Conservation (phyloP, 1,140 invertebrate genomes). For the Drosophila kepulauana region DNA sequence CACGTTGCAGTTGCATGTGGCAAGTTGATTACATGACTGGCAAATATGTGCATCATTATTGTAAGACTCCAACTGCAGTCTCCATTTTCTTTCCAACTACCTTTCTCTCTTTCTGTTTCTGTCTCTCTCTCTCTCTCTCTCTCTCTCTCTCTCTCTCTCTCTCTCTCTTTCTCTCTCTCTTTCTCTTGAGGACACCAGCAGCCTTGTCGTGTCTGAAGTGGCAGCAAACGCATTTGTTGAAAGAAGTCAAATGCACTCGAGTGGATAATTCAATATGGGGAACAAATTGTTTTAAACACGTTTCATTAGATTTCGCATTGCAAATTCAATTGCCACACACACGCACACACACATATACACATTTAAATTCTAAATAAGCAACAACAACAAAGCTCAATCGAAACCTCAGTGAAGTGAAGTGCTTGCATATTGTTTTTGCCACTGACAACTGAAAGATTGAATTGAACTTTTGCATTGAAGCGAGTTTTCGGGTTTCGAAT, state of each 20-base stretch:
- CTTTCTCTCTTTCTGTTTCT: too few relatives aligned
- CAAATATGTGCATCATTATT: slow-evolving; percentile 31
- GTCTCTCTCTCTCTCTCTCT: too few relatives aligned
- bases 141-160: too few relatives aligned
- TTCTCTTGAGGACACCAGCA: too few relatives aligned
- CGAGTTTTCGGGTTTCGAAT: slow-evolving; percentile 4
- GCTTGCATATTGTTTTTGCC: slow-evolving; percentile 70
- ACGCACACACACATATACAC: slow-evolving; percentile 32
- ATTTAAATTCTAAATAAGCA: slow-evolving; percentile 61
- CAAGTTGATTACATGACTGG: slow-evolving; percentile 28
- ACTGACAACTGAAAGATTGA: slow-evolving; percentile 81
- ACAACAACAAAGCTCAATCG: slow-evolving; percentile 37
- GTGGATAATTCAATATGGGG: slow-evolving; percentile 80
- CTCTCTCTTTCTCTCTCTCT: too few relatives aligned
- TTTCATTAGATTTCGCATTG: slow-evolving; percentile 76
- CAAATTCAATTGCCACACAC: slow-evolving; percentile 50
- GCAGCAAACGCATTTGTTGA: slow-evolving; percentile 17
- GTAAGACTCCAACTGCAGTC: background rate
- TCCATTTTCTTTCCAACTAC: background rate
- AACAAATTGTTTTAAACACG: slow-evolving; percentile 82
- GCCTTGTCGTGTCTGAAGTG: background rate
- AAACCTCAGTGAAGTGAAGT: slow-evolving; percentile 45
- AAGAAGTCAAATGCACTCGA: slow-evolving; percentile 69
- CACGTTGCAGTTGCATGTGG: slow-evolving; percentile 27
- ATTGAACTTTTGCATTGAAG: slow-evolving; percentile 73